Conservation (phyloP, 2,888 invertebrate species). For the Tromatobia lineatoria region DNA sequence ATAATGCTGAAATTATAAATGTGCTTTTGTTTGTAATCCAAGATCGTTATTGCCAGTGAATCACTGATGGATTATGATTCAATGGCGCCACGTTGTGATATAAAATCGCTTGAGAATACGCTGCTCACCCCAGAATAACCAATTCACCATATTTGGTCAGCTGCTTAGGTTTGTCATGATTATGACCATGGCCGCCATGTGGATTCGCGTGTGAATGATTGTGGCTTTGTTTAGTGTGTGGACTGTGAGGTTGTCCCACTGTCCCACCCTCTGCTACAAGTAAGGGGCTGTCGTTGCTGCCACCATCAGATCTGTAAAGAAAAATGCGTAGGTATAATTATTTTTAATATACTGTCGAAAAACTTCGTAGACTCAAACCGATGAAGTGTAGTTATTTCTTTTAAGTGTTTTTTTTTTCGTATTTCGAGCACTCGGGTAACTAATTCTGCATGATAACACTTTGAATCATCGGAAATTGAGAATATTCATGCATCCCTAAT, state of each 20-base stretch:
- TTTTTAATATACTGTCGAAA: too few species aligned
- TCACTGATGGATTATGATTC: neutral
- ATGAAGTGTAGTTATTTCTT: too few species aligned
- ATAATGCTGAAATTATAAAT: too few species aligned
- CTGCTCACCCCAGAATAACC: constrained; percentile 95
- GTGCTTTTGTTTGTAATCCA: too few species aligned
- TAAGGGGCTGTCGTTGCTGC: constrained; percentile 84
- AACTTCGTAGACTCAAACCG: too few species aligned
- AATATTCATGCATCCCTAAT: too few species aligned
- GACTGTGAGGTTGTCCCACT: constrained; percentile 84
- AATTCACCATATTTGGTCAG: constrained; percentile 96
- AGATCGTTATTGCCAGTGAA: neutral
- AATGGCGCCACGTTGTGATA: neutral
- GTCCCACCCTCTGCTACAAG: constrained; percentile 84
- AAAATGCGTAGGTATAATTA: constrained; percentile 11
- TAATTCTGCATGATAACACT: too few species aligned
- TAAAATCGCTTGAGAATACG: neutral
- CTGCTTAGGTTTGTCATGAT: constrained; percentile 92
- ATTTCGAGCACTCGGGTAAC: too few species aligned
- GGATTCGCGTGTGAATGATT: constrained; percentile 80
- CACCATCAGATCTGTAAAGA: constrained; percentile 83
- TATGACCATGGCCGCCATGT: constrained; percentile 86
- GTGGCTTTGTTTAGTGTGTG: constrained; percentile 82
- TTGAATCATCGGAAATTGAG: too few species aligned
- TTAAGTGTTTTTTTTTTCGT: too few species aligned